Base-by-base conservation (phyloP, 2,113 vertebrate species). In the Myxocyprinus asiaticus region DNA sequence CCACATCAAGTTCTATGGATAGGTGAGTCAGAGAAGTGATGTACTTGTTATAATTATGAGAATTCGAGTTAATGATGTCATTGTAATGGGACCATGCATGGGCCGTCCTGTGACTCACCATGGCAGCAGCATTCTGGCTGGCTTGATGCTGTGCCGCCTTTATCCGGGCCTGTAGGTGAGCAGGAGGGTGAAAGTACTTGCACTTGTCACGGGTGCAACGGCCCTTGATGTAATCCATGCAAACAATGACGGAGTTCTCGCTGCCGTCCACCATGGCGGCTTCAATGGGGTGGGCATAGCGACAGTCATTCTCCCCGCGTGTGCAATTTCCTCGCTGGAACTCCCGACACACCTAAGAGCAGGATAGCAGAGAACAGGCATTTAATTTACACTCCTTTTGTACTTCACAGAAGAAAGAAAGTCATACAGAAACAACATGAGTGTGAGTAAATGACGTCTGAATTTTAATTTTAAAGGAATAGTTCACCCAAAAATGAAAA, bases 151-250 rank as follows among this genome's bases (percentile, higher is more conserved):
- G 96, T 80, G 95, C 91, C 84, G 97, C 97, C 93, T 97, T 99
- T 89, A 99, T 97, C 93, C 95, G 95, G 92, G 97, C 97, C 94
- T 99, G 98, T 93, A 99, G 89, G 93, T 99, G 97, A 75, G 96
- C 92, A 78, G 98, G 97, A 62, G 98, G 97, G 88, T 99, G 98
- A 91, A 99, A 99, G 90, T 99, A 99, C 88, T 98, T 99, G 98
- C 98, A 99, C 94, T 96, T 99, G 93, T 99, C 98, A 81, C 98
- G 89, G 86, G 94, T 93, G 92, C 98, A 99, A 86, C 97, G 96
- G 71, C 98, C 97, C 94, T 98, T 99, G 90, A 99, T 97, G 92
- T 96, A 98, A 94, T 99, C 98, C 98, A 99, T 98, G 93, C 98
- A 99, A 85, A 99, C 94, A 9, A 97, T 98, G 87, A 99, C 98